Evolutionary conservation across 2,888 invertebrate genomes (phyloP).

Genomic region (Ctenicera cuprea): DNA sequence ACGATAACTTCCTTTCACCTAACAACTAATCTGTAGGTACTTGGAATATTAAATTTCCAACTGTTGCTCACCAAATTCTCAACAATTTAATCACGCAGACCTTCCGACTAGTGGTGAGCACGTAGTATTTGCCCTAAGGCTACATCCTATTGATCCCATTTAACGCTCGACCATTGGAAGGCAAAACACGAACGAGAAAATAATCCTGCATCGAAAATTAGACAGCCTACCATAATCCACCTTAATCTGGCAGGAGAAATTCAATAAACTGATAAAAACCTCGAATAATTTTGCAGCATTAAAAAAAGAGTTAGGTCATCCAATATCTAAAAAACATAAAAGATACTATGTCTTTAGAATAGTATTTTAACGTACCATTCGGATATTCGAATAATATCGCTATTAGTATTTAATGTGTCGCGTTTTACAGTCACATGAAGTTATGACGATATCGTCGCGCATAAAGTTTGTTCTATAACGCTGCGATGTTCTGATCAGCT

Average conservation of each 20-base stretch:
- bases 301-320: no score
- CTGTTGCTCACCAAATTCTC: slow-evolving; percentile 18
- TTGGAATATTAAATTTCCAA: slow-evolving; percentile 14
- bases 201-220: slow-evolving; percentile 15
- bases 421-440: background rate
- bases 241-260: background rate
- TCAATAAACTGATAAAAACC: no score
- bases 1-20: background rate
- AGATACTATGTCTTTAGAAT: no score
- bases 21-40: background rate
- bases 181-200: slow-evolving; percentile 9
- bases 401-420: background rate
- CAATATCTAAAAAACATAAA: no score
- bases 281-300: no score
- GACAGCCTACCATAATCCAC: background rate
- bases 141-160: slow-evolving; percentile 1
- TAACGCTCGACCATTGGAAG: background rate
- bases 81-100: slow-evolving; percentile 16
- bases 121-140: slow-evolving; percentile 8
- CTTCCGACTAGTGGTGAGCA: background rate
- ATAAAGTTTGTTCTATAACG: slow-evolving; percentile 1
- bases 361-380: no score
- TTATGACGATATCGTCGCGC: background rate
- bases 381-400: background rate
- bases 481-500: slow-evolving; percentile 6